phyloP scores from a whole-genome alignment of 2,797 vertebrate species.

The Sebastes taczanowskii region DNA sequence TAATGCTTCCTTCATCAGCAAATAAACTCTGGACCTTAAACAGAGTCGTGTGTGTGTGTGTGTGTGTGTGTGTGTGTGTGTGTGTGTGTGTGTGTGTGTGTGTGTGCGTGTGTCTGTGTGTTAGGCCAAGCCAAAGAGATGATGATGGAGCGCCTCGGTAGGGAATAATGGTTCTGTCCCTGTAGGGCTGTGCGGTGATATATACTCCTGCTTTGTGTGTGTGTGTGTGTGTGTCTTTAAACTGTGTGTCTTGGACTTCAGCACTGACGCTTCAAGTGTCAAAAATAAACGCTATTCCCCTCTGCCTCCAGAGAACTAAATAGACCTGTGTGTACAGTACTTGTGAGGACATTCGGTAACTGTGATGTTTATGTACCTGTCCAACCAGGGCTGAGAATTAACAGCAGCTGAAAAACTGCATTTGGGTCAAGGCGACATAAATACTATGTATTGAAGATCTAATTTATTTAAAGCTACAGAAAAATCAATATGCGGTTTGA shows the following conservation, averaged over 20 bases:
- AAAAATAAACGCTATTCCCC: not conserved
- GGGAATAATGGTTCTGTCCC: slow-evolving; percentile 25
- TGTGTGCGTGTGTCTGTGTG: not conserved
- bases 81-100: not conserved
- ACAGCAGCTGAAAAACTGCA: not conserved
- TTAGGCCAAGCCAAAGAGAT: slow-evolving; percentile 8
- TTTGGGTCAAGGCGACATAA: slow-evolving; percentile 4
- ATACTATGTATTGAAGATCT: slow-evolving; percentile 15
- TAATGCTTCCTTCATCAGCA: not conserved
- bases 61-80: no score
- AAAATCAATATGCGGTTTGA: slow-evolving; percentile 52
- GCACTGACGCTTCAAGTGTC: not conserved
- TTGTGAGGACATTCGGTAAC: not conserved
- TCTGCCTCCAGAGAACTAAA: not conserved
- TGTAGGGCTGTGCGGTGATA: slow-evolving; percentile 8
- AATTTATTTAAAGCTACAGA: slow-evolving; percentile 24
- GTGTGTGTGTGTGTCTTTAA: not conserved
- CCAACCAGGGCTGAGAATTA: not conserved
- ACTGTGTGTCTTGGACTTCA: not conserved
- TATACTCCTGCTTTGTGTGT: slow-evolving; percentile 1
- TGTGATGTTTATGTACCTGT: not conserved
- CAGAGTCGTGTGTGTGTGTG: not conserved
- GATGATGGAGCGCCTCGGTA: slow-evolving; percentile 13
- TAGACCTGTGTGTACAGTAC: not conserved
- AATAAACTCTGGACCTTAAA: not conserved